These are phyloP conservation scores for Zaprionus vittiger DNA, from an alignment of 1,140 invertebrate species.

Conservation along the genomic window DNA sequence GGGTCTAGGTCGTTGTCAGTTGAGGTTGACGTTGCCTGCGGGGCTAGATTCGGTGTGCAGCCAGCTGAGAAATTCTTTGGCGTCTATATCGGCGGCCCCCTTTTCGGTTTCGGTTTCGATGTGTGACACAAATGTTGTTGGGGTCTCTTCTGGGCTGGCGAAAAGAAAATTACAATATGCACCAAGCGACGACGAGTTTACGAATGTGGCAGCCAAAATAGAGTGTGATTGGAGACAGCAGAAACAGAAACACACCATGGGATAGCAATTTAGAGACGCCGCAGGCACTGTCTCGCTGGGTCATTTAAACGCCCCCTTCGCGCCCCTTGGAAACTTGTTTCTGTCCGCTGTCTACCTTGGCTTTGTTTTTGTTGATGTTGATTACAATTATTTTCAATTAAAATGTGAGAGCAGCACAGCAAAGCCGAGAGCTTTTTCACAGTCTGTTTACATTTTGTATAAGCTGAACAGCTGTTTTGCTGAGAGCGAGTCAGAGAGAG, in stretches of 20 bases:
- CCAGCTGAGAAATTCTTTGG: constrained; percentile 74
- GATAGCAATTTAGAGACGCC: constrained; percentile 32
- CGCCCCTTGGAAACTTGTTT: constrained; percentile 64
- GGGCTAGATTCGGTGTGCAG: constrained; percentile 55
- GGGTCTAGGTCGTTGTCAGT: constrained; percentile 68
- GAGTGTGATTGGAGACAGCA: constrained; percentile 38
- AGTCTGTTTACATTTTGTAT: constrained; percentile 74
- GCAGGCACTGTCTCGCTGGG: constrained; percentile 10
- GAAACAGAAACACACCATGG: constrained; percentile 5
- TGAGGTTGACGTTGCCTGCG: constrained; percentile 52
- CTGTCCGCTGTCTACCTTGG: constrained; percentile 64
- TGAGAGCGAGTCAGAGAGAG: constrained; percentile 14
- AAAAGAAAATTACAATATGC: constrained; percentile 66
- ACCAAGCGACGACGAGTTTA: constrained; percentile 35
- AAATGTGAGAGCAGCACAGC: constrained; percentile 41
- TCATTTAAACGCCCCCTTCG: constrained; percentile 6
- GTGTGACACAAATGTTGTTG: constrained; percentile 58
- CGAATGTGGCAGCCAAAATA: constrained; percentile 36
- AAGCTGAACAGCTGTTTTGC: constrained; percentile 68
- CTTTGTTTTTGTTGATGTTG: constrained; percentile 61
- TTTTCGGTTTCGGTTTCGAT: constrained; percentile 51
- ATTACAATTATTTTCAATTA: constrained; percentile 76
- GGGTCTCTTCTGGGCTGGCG: constrained; percentile 49
- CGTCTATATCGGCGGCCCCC: constrained; percentile 70
- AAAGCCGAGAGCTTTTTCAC: constrained; percentile 55